Evolutionary conservation across 2,113 vertebrate genomes (phyloP).

Genomic region (Manacus vitellinus): DNA sequence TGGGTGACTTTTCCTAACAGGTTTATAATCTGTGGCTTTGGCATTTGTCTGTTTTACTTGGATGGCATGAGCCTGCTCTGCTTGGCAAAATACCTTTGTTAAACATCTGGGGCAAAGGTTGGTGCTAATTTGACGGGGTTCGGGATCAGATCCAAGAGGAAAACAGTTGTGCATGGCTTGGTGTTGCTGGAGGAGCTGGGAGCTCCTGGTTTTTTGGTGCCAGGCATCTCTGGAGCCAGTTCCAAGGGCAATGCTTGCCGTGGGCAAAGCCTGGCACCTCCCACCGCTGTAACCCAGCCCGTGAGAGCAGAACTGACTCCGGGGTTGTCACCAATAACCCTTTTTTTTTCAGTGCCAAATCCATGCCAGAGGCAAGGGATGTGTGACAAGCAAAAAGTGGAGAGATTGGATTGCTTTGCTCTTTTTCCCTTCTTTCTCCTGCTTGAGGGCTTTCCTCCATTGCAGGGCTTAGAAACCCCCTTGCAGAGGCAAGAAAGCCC

Average conservation of each 20-base stretch:
- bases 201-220: neutral
- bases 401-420: neutral
- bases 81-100: neutral
- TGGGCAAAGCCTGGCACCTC: neutral
- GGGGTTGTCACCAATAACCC: neutral
- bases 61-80: neutral
- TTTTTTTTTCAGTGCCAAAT: neutral
- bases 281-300: rapidly evolving
- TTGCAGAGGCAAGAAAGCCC: neutral
- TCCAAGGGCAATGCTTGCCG: neutral
- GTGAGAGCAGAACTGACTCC: neutral
- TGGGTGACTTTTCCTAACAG: neutral
- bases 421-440: neutral
- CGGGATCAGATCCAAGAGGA: neutral
- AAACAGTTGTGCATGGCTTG: rapidly evolving
- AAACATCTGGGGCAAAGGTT: neutral
- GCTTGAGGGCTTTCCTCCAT: neutral
- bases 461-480: neutral
- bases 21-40: neutral
- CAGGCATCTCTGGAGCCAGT: neutral
- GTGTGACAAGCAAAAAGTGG: neutral
- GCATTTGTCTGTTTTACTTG: neutral
- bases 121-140: neutral
- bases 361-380: neutral
- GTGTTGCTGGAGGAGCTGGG: neutral